Conservation (phyloP, 2,888 invertebrate species). For the Clusia tigrina region DNA sequence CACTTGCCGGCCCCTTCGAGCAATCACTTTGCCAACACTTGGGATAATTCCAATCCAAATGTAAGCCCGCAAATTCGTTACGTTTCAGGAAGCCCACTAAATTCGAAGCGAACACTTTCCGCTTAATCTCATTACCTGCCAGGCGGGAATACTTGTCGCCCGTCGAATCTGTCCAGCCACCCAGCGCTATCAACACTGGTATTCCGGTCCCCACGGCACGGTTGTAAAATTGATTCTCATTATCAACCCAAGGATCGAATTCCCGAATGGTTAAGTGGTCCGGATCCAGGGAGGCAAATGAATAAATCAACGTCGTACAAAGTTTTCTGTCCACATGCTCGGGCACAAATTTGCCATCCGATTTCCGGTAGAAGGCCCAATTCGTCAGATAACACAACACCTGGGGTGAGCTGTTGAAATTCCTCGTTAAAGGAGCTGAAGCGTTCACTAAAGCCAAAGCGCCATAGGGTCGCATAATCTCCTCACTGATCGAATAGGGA, state of each 20-base stretch:
- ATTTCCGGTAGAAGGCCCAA: constrained; percentile 87
- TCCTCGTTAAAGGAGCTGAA: constrained; percentile 39
- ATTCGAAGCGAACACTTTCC: constrained; percentile 76
- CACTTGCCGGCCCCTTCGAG: constrained; percentile 79
- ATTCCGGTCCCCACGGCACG: constrained; percentile 75
- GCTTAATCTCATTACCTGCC: constrained; percentile 72
- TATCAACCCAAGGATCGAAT: constrained; percentile 88
- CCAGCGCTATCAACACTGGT: constrained; percentile 79
- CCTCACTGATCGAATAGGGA: constrained; percentile 14
- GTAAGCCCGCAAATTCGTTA: constrained; percentile 85
- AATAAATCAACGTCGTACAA: constrained; percentile 90
- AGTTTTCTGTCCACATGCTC: constrained; percentile 82
- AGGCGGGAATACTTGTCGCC: constrained; percentile 87
- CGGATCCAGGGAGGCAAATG: constrained; percentile 86
- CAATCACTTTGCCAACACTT: constrained; percentile 93
- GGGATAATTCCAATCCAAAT: constrained; percentile 95
- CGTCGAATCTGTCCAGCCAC: constrained; percentile 95
- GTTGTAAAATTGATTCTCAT: constrained; percentile 85
- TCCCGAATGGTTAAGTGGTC: constrained; percentile 79
- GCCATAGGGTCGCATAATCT: constrained; percentile 44
- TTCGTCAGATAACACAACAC: constrained; percentile 89
- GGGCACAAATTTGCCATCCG: constrained; percentile 84
- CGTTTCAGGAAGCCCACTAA: constrained; percentile 75
- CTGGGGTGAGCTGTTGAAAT: constrained; percentile 59
- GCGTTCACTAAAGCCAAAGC: constrained; percentile 50